phyloP scores from a whole-genome alignment of 2,797 vertebrate genomes.

The Pygocentrus nattereri region DNA sequence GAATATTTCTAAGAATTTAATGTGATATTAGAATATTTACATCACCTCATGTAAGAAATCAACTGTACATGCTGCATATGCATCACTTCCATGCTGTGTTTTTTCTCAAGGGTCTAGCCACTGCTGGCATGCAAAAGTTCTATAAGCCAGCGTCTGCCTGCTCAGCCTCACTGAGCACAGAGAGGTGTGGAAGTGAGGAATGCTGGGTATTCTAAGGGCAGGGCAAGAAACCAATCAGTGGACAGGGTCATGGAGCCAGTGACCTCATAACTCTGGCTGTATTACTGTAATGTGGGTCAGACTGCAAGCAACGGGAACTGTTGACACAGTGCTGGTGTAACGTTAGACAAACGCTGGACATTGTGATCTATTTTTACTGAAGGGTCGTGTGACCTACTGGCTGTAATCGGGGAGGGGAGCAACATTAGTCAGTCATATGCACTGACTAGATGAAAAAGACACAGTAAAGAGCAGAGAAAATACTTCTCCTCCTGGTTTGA shows the following conservation, averaged over 20 bases:
- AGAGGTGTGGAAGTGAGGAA: constrained; percentile 47
- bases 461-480: background rate
- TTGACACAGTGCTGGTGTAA: constrained; percentile 23
- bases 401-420: background rate
- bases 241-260: constrained; percentile 35
- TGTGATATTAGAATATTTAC: background rate
- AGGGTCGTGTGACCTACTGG: constrained; percentile 38
- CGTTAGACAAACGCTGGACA: constrained; percentile 24
- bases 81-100: background rate
- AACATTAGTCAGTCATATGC: background rate
- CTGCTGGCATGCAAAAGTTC: constrained; percentile 10
- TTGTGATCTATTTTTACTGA: constrained; percentile 39
- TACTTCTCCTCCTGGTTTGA: background rate
- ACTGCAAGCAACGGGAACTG: constrained; percentile 6
- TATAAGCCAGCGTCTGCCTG: constrained; percentile 24
- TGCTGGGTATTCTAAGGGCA: constrained; percentile 54
- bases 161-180: constrained; percentile 16
- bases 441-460: background rate
- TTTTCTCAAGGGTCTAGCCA: background rate
- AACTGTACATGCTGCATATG: background rate
- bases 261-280: constrained; percentile 53
- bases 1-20: no score
- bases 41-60: background rate
- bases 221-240: constrained; percentile 37
- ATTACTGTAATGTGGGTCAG: constrained; percentile 53